Evolutionary conservation across 2,113 vertebrate species (phyloP).

Genomic region (Leucoraja erinaceus): DNA sequence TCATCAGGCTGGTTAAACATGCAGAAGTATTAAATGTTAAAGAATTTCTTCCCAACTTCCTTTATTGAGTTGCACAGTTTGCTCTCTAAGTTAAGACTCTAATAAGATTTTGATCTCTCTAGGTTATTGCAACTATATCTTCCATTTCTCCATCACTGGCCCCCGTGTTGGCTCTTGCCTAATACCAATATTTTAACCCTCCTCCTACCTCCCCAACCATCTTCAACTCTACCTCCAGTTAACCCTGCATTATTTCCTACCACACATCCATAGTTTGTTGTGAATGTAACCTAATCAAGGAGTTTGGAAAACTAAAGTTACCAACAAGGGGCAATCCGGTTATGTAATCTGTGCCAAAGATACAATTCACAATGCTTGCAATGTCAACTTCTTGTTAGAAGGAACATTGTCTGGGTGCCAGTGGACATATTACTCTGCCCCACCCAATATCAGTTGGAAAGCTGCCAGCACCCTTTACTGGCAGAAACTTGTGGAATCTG

Average conservation of each 20-base stretch:
- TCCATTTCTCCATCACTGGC: not conserved
- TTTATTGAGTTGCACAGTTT: not conserved
- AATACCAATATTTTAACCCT: not conserved
- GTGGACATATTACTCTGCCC: not conserved
- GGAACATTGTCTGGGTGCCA: not conserved
- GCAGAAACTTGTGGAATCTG: slow-evolving; percentile 6
- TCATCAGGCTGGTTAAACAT: not conserved
- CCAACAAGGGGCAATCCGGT: not conserved
- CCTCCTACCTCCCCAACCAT: not conserved
- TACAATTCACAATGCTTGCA: not conserved
- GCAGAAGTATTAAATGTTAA: not conserved
- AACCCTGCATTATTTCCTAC: not conserved
- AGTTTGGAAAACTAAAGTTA: not conserved
- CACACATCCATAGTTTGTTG: not conserved
- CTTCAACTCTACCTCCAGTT: not conserved
- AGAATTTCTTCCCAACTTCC: not conserved
- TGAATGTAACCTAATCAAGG: not conserved
- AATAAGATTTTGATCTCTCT: not conserved
- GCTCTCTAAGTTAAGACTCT: not conserved
- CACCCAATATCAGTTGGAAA: not conserved
- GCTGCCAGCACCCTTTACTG: not conserved
- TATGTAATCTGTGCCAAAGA: not conserved
- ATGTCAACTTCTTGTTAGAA: not conserved
- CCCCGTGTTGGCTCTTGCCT: no score
- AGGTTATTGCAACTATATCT: not conserved